phyloP scores from a whole-genome alignment of 2,797 vertebrate species.

The Silurus aristotelis region DNA sequence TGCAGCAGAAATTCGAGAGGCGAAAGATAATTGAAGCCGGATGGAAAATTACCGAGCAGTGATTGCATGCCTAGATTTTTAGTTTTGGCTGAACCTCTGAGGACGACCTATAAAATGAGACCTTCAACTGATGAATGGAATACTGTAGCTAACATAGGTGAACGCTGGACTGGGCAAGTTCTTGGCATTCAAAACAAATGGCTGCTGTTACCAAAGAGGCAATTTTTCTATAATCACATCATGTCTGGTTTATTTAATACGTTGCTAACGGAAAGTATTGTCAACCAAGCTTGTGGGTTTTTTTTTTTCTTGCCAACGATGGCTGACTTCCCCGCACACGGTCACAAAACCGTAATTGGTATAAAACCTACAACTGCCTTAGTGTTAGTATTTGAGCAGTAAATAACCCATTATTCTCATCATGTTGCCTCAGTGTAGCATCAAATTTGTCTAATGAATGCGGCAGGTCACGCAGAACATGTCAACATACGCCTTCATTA shows the following conservation, averaged over 20 bases:
- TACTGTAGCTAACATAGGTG: not conserved
- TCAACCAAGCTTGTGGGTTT: too few species aligned
- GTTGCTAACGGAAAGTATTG: not conserved
- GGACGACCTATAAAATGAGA: not conserved
- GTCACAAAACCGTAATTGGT: too few species aligned
- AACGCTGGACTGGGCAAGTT: too few species aligned
- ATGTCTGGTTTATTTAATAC: not conserved
- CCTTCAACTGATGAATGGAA: not conserved
- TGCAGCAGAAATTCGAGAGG: slow-evolving; percentile 49
- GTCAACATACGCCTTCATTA: not conserved
- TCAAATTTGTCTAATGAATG: not conserved
- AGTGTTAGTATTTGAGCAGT: not conserved
- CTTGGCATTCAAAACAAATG: not conserved
- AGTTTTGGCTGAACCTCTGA: slow-evolving; percentile 15
- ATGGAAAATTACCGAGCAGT: slow-evolving; percentile 64
- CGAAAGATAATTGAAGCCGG: slow-evolving; percentile 41
- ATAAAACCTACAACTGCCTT: not conserved
- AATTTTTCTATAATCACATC: not conserved
- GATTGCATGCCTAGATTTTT: slow-evolving; percentile 18
- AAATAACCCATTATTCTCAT: not conserved
- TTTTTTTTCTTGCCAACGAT: not conserved
- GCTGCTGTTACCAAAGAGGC: not conserved
- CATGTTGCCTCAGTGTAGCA: not conserved
- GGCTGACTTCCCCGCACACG: not conserved
- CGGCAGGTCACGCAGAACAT: not conserved